Evolutionary conservation across 2,888 invertebrate genomes (phyloP), one percentile per base, ranked within the genome.

Genomic region (Chaetoderma sp.): DNA sequence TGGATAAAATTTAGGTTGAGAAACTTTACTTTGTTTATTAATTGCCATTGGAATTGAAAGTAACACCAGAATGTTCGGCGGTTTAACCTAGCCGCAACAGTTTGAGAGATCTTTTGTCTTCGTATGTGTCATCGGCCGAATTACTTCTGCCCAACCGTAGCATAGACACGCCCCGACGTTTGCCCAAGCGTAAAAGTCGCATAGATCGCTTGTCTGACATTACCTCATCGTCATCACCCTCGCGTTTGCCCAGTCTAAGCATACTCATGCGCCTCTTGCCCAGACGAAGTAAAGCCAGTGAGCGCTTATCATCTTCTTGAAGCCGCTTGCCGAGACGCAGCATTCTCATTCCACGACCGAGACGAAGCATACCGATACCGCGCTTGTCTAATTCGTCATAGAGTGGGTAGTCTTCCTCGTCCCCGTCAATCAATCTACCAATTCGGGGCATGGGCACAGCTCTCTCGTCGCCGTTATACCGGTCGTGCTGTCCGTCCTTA

Each of bases 41-140:
- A n/a, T n/a, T n/a, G n/a, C n/a, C n/a, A n/a, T n/a, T n/a, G n/a
- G n/a, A n/a, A n/a, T n/a, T n/a, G n/a, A n/a, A n/a, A n/a, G n/a
- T n/a, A n/a, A n/a, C n/a, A 88, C 78, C 18, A 6, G 10, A n/a
- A 45, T 6, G 47, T 10, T 45, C 16, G 16, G 10, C 21, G 10
- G 8, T 25, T 50, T 30, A 50, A 27, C 50, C 50, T 4, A 50
- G 50, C 8, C 50, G 50, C 8, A 50, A 30, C 6, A 50, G 27
- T 25, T 50, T 50, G 10, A 50, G 28, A 4, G 50, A 50, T 25
- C 50, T 50, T 25, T 50, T 50, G 28, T 18, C 50, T 13, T 50
- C 50, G 21, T 6, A 13, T 10, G 10, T 50, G 28, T 18, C 50
- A 25, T 50, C 50, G 21, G 21, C 18, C 10, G 10, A 10, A 13